A percentile compares a stretch with the other conserved stretches of the same genome.
Conservation (phyloP, 2,113 vertebrate species). For the Gracilinanus agilis region DNA sequence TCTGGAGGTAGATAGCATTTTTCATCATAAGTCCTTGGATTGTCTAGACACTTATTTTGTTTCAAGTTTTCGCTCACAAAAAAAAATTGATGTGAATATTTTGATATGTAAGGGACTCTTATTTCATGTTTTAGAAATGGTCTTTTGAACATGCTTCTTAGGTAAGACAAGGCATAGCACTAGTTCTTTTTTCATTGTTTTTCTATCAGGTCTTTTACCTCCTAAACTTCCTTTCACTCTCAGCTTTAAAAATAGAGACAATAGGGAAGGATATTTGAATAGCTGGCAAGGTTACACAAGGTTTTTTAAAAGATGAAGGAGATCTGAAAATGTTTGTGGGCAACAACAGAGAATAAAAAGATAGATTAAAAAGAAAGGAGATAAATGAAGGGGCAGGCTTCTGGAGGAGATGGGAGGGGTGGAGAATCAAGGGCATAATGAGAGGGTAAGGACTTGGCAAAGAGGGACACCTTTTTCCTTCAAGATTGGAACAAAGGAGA, state of each 20-base stretch:
- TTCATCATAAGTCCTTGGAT: too few relatives aligned
- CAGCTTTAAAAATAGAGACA: background rate
- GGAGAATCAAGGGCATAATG: too few relatives aligned
- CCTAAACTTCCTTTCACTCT: background rate
- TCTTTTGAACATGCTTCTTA: background rate
- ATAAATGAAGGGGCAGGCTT: too few relatives aligned
- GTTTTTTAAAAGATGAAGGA: background rate
- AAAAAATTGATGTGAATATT: background rate
- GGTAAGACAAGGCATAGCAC: too few relatives aligned
- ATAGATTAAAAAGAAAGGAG: background rate
- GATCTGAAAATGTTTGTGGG: background rate
- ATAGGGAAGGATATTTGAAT: background rate
- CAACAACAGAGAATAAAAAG: background rate
- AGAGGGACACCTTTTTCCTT: too few relatives aligned
- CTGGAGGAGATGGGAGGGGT: too few relatives aligned
- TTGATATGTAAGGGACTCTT: background rate
- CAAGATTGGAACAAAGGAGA: too few relatives aligned
- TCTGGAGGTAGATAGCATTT: too few relatives aligned
- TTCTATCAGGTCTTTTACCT: background rate
- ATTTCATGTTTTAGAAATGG: background rate
- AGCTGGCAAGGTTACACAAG: background rate
- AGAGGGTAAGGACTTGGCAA: too few relatives aligned
- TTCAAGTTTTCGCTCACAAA: background rate
- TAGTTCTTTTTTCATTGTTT: too few relatives aligned
- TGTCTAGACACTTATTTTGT: background rate